Conservation (phyloP, 2,113 vertebrate genomes). For the Lampris megalopsis region DNA sequence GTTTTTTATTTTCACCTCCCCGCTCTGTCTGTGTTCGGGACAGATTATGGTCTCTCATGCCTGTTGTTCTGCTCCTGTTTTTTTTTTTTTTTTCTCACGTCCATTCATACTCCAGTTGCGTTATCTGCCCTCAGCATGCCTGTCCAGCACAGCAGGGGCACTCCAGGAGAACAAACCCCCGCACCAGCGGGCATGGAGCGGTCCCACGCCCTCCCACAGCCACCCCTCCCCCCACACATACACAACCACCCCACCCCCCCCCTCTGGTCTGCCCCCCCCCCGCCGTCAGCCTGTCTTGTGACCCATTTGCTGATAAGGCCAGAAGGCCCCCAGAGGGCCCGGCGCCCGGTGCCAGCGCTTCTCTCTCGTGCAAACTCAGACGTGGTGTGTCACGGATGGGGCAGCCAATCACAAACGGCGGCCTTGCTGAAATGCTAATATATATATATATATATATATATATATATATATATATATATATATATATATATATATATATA, state of each 20-base stretch:
- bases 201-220: slow-evolving; percentile 68
- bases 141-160: slow-evolving; percentile 77
- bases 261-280: slow-evolving; percentile 5
- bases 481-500: no score
- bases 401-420: slow-evolving; percentile 73
- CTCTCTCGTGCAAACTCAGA: slow-evolving; percentile 63
- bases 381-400: slow-evolving; percentile 63
- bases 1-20: slow-evolving; percentile 6
- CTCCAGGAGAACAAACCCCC: slow-evolving; percentile 77
- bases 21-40: slow-evolving; percentile 16
- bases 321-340: slow-evolving; percentile 62
- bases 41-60: slow-evolving; percentile 38
- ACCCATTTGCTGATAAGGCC: slow-evolving; percentile 77
- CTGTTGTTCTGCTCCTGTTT: slow-evolving; percentile 57
- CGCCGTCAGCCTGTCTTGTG: slow-evolving; percentile 62
- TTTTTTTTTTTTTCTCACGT: slow-evolving; percentile 54
- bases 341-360: slow-evolving; percentile 72
- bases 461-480: no score
- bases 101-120: slow-evolving; percentile 67
- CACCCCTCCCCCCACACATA: slow-evolving; percentile 31
- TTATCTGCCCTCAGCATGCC: slow-evolving; percentile 81
- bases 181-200: slow-evolving; percentile 38
- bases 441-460: no score
- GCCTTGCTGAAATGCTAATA: slow-evolving; percentile 29
- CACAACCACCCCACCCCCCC: slow-evolving; percentile 20